These are phyloP conservation scores for Eptesicus fuscus DNA, from an alignment of 2,113 vertebrate genomes.

Conservation along the genomic window DNA sequence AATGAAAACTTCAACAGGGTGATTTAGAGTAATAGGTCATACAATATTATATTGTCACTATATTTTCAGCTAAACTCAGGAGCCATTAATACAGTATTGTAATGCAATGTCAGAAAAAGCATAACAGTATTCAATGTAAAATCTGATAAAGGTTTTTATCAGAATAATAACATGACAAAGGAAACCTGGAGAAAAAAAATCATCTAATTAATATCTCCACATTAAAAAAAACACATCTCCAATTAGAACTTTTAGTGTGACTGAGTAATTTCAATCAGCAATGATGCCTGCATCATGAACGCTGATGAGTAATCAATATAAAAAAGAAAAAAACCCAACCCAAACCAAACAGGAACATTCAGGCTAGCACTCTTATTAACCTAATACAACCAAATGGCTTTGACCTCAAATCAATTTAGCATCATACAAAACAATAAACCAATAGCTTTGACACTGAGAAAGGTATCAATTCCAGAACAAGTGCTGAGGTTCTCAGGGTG, in stretches of 20 bases:
- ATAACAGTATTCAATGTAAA: background rate
- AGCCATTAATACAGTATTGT: background rate
- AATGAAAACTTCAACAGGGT: background rate
- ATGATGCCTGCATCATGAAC: background rate
- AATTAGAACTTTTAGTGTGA: background rate
- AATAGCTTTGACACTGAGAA: background rate
- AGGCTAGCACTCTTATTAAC: background rate
- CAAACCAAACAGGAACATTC: background rate
- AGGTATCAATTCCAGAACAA: background rate
- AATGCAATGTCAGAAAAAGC: background rate
- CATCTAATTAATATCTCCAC: background rate
- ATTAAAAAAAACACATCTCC: background rate
- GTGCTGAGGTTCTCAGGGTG: background rate
- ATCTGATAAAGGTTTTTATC: conserved; percentile 7
- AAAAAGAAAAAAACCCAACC: background rate
- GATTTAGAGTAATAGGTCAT: background rate
- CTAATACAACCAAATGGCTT: background rate
- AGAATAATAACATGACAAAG: background rate
- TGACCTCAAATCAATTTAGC: background rate
- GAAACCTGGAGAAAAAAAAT: background rate
- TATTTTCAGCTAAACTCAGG: background rate
- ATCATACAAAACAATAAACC: background rate
- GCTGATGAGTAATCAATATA: background rate
- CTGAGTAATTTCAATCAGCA: background rate
- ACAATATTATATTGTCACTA: background rate